phyloP scores from a whole-genome alignment of 1,140 invertebrate species.

The Orchestia grillus region DNA sequence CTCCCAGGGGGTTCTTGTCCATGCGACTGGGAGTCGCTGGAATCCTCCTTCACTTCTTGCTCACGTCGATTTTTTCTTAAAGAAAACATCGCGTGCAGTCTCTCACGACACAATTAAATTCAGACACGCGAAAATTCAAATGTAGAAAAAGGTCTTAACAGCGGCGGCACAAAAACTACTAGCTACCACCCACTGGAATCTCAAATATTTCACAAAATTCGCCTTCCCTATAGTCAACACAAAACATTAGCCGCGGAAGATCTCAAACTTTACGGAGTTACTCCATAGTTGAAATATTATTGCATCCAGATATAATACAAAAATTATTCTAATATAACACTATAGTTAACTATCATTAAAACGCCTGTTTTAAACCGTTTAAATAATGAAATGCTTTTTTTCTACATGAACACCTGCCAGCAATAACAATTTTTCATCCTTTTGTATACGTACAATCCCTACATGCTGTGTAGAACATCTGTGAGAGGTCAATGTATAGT shows the following conservation, averaged over 20 bases:
- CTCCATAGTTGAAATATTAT: background rate
- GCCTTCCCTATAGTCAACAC: background rate
- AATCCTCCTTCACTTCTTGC: background rate
- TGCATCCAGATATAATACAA: too few species aligned
- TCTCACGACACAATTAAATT: background rate
- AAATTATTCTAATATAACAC: background rate
- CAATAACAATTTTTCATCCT: background rate
- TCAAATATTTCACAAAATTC: constrained; percentile 20
- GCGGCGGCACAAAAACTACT: background rate
- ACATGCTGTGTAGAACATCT: background rate
- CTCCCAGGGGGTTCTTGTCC: constrained; percentile 29
- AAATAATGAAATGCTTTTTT: background rate
- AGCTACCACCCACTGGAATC: constrained; percentile 17
- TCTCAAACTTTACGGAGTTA: background rate
- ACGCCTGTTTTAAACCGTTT: background rate
- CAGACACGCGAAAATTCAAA: background rate
- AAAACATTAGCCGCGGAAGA: background rate
- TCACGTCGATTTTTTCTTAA: background rate
- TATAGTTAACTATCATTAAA: background rate
- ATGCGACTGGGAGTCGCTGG: constrained; percentile 1
- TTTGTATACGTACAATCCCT: background rate
- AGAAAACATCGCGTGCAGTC: background rate
- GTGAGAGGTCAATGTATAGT: background rate
- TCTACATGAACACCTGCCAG: background rate
- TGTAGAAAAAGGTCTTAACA: background rate